phyloP scores from a whole-genome alignment of 2,797 vertebrate genomes.

The Sebastes taczanowskii region DNA sequence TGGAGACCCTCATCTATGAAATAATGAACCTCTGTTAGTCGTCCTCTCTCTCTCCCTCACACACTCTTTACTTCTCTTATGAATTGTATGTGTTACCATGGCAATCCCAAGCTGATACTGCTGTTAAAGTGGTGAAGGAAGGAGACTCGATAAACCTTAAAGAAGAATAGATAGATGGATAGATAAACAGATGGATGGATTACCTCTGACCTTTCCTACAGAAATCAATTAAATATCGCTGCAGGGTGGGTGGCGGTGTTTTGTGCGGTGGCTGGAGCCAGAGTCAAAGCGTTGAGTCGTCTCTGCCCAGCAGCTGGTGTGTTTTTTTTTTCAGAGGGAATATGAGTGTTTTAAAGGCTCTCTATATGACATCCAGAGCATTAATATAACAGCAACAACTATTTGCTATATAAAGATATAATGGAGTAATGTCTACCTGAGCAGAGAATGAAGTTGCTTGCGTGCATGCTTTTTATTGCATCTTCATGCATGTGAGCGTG shows the following conservation, averaged over 20 bases:
- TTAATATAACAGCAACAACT: not conserved
- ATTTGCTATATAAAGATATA: not conserved
- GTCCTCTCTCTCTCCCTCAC: conserved; percentile 2
- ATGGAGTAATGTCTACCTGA: not conserved
- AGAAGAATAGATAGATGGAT: not conserved
- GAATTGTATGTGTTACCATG: conserved; percentile 71
- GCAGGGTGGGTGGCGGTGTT: not conserved
- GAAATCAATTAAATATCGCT: not conserved
- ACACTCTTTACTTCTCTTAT: conserved; percentile 21
- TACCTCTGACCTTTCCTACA: not conserved
- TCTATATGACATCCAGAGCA: not conserved
- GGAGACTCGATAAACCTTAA: conserved; percentile 12
- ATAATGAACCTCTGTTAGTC: conserved; percentile 31
- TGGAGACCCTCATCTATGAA: conserved; percentile 54
- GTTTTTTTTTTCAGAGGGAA: not conserved
- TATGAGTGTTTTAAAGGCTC: not conserved
- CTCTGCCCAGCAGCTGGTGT: not conserved
- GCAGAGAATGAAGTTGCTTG: not conserved
- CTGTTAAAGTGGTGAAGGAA: conserved; percentile 27
- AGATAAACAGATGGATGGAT: not conserved
- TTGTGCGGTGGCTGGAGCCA: not conserved
- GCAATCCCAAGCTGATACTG: conserved; percentile 57
- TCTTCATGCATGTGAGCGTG: no score
- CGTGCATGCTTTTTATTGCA: no score
- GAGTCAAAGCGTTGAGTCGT: not conserved